Percentiles rank a stretch among this genome's conserved stretches.
phyloP scores from a whole-genome alignment of 1,140 invertebrate genomes.

The roundworm (Caenorhabditis elegans) region DNA sequence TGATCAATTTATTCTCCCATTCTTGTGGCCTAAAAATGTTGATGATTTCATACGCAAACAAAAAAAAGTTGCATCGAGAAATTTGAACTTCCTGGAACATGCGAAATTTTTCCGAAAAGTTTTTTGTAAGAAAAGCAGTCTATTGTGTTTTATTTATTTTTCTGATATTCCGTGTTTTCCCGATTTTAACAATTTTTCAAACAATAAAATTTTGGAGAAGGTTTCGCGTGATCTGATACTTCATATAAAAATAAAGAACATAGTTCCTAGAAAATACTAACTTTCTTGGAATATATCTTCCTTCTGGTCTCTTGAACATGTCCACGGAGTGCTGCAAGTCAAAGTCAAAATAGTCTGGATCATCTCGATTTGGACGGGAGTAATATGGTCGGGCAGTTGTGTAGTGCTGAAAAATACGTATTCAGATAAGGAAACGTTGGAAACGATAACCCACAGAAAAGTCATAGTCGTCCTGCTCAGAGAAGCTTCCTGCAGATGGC shows the following conservation, averaged over 20 bases:
- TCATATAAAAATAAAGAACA: no score
- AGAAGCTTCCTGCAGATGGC: slow-evolving; percentile 52
- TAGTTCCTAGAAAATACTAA: slow-evolving; percentile 31
- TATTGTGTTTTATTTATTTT: no score
- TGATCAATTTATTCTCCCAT: slow-evolving; percentile 62
- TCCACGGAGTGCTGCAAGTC: slow-evolving; percentile 64
- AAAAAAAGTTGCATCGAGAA: no score
- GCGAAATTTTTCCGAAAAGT: no score
- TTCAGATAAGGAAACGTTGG: not conserved
- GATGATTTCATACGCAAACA: no score
- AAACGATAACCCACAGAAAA: slow-evolving; percentile 54
- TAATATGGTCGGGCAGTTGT: slow-evolving; percentile 61
- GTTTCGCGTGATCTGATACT: not conserved
- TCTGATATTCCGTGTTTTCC: no score
- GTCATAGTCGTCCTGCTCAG: slow-evolving; percentile 56
- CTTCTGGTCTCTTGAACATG: slow-evolving; percentile 59
- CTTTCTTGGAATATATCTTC: slow-evolving; percentile 57
- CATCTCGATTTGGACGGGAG: slow-evolving; percentile 61
- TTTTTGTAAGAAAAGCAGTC: not conserved
- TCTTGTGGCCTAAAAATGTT: slow-evolving; percentile 58
- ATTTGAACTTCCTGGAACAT: no score
- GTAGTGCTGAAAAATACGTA: slow-evolving; percentile 48
- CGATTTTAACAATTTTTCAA: no score
- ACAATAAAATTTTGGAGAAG: not conserved
- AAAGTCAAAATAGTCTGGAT: slow-evolving; percentile 66